These are phyloP conservation scores for Petrocephalus sullivani DNA, from an alignment of 2,797 vertebrate genomes.

Conservation along the genomic window DNA sequence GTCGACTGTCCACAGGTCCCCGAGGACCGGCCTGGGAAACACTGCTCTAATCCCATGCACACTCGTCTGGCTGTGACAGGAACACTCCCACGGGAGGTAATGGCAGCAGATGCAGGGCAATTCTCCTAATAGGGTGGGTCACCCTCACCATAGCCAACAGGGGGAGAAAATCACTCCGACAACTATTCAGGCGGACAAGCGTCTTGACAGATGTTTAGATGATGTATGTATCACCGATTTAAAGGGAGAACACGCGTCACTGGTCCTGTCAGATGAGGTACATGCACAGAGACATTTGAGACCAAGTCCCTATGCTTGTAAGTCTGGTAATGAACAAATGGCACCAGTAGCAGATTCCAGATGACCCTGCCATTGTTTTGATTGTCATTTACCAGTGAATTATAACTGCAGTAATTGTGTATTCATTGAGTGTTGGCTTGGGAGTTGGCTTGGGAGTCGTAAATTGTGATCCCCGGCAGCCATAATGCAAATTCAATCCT, in stretches of 20 bases:
- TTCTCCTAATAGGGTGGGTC: not conserved
- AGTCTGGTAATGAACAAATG: not conserved
- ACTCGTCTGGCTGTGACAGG: not conserved
- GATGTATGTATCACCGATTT: not conserved
- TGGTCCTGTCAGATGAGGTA: not conserved
- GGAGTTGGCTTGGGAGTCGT: not conserved
- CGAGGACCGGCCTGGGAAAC: not conserved
- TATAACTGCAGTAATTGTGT: not conserved
- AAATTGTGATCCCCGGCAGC: not conserved
- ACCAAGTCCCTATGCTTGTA: not conserved
- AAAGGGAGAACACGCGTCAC: not conserved
- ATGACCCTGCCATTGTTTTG: not conserved
- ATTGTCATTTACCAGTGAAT: not conserved
- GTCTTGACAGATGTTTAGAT: too few relatives aligned
- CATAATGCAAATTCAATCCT: not conserved
- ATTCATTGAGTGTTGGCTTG: not conserved
- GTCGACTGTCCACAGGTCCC: not conserved
- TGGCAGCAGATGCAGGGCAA: not conserved
- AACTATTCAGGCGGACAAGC: not conserved
- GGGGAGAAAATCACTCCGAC: not conserved
- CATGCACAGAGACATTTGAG: not conserved
- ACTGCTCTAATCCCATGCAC: not conserved
- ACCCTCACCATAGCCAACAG: not conserved
- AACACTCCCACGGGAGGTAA: not conserved
- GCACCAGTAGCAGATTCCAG: not conserved